These are phyloP conservation scores for Hemibagrus guttatus DNA, from an alignment of 2,797 vertebrate species.

Conservation along the genomic window DNA sequence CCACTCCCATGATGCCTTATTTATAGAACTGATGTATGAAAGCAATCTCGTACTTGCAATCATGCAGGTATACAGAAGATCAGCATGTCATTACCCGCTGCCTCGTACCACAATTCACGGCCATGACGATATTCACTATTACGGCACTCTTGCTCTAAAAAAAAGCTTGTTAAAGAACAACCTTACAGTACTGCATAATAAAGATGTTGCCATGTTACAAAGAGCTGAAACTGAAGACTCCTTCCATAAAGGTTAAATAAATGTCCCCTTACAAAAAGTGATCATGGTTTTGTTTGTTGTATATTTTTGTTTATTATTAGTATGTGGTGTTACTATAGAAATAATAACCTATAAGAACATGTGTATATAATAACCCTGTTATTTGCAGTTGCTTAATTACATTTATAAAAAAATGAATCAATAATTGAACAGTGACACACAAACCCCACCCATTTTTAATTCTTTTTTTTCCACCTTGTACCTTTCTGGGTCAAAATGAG, in stretches of 20 bases:
- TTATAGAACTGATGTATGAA: too few species aligned
- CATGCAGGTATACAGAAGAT: too few species aligned
- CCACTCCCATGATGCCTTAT: too few species aligned
- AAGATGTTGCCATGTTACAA: too few species aligned
- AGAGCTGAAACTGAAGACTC: neutral
- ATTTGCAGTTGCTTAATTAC: neutral
- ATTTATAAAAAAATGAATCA: too few species aligned
- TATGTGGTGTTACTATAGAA: neutral
- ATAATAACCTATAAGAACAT: neutral
- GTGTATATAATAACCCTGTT: neutral
- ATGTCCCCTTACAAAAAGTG: neutral
- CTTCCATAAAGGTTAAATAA: neutral
- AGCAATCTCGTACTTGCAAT: too few species aligned
- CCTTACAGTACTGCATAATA: too few species aligned
- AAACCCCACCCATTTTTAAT: neutral
- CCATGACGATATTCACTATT: neutral
- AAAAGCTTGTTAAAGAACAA: neutral
- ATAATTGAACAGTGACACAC: too few species aligned
- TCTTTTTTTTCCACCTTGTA: neutral
- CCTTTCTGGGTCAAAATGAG: neutral
- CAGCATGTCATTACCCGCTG: too few species aligned
- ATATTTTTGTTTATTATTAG: neutral
- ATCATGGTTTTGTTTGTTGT: neutral
- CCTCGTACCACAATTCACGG: too few species aligned
- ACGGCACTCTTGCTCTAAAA: too few species aligned